A percentile compares a stretch with the other conserved stretches of the same genome.
phyloP scores from a whole-genome alignment of 2,797 vertebrate species.

The Pachyuromys duprasi region DNA sequence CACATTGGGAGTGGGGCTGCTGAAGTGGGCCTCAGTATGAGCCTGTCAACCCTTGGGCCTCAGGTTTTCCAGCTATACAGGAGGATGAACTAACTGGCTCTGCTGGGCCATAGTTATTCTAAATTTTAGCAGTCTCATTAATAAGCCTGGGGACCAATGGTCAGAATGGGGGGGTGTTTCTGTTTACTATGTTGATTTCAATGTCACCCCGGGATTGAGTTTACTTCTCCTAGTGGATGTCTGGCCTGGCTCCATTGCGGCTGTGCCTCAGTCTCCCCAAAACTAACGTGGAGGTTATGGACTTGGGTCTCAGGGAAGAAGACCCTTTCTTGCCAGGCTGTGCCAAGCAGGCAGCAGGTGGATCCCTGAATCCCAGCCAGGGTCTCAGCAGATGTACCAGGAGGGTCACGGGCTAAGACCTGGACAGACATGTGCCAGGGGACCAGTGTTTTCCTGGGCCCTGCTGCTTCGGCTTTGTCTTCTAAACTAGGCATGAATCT shows the following conservation, averaged over 20 bases:
- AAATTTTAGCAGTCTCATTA: rapidly evolving
- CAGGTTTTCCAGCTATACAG: neutral
- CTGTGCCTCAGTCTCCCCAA: neutral
- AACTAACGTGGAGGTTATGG: too few relatives aligned
- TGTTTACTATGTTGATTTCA: neutral
- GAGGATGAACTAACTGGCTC: rapidly evolving
- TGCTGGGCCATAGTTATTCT: rapidly evolving
- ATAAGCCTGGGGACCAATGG: rapidly evolving
- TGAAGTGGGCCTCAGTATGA: rapidly evolving
- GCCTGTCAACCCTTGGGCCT: rapidly evolving
- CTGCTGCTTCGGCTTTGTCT: neutral
- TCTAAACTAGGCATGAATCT: neutral
- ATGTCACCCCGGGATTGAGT: rapidly evolving
- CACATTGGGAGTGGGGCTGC: neutral
- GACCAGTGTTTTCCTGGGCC: neutral
- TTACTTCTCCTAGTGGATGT: neutral
- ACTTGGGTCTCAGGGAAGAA: neutral
- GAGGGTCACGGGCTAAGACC: neutral
- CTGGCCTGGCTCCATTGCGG: neutral
- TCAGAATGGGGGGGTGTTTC: too few relatives aligned
- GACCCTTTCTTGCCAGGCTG: neutral
- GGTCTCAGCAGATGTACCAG: neutral
- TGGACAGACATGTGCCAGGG: rapidly evolving
- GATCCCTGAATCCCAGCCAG: too few relatives aligned
- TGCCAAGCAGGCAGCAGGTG: neutral